These are phyloP conservation scores for Ametastegia equiseti DNA, from an alignment of 2,888 invertebrate genomes.

Conservation along the genomic window DNA sequence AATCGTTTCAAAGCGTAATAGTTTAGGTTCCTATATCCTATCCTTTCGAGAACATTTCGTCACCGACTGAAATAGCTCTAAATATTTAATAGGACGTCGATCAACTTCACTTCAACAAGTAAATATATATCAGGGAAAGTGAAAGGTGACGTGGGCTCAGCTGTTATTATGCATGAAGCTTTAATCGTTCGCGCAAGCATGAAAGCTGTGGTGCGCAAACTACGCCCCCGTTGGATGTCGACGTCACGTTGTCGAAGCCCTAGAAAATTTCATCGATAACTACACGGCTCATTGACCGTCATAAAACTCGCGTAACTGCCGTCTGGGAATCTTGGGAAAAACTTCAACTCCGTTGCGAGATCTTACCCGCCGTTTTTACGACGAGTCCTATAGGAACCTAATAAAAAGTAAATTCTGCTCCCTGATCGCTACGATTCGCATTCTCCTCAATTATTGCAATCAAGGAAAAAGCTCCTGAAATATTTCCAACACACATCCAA, in stretches of 20 bases:
- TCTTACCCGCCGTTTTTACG: constrained; percentile 25
- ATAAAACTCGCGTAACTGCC: constrained; percentile 39
- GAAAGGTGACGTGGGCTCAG: constrained; percentile 30
- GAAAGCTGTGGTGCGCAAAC: constrained; percentile 30
- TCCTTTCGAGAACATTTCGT: neutral
- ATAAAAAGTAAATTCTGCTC: constrained; percentile 37
- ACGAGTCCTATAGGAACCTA: neutral
- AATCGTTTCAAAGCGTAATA: too few relatives aligned
- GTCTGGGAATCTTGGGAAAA: constrained; percentile 40
- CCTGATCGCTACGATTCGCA: too few relatives aligned
- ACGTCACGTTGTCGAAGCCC: constrained; percentile 37
- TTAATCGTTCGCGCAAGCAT: constrained; percentile 41
- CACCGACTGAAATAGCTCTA: neutral
- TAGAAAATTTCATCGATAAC: constrained; percentile 44
- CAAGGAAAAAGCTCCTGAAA: too few relatives aligned
- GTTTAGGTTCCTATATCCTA: too few relatives aligned
- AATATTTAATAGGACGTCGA: neutral
- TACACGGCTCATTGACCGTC: constrained; percentile 40
- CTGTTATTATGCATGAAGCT: constrained; percentile 35
- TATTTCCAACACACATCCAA: neutral
- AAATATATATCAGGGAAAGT: neutral
- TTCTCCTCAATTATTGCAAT: neutral
- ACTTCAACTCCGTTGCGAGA: constrained; percentile 20
- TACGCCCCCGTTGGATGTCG: constrained; percentile 24
- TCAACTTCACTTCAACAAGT: neutral